Evolutionary conservation across 2,113 vertebrate species (phyloP).

Genomic region (Egretta garzetta): DNA sequence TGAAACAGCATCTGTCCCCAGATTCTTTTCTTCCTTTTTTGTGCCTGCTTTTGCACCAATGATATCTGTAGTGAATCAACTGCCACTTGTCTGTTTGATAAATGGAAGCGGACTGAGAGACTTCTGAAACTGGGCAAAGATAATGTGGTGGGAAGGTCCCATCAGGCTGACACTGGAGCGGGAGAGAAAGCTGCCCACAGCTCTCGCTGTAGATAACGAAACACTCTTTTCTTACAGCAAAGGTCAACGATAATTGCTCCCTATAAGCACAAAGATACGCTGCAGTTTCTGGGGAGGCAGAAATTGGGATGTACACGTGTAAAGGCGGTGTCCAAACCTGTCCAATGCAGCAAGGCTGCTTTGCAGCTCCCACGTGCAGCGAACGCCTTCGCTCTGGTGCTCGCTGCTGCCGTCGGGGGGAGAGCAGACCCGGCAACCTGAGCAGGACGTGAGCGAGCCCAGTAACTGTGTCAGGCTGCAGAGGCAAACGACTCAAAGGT

Average conservation of each 20-base stretch:
- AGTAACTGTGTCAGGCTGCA: neutral
- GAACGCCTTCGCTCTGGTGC: neutral
- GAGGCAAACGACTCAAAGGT: neutral
- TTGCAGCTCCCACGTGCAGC: neutral
- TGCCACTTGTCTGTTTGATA: neutral
- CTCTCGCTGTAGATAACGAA: neutral
- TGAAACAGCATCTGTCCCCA: neutral
- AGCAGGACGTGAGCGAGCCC: neutral
- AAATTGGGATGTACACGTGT: neutral
- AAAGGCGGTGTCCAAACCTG: neutral
- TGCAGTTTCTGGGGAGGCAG: neutral
- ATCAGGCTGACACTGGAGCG: rapidly evolving
- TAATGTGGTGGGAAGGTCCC: neutral
- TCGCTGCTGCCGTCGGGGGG: neutral
- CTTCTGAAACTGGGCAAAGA: neutral
- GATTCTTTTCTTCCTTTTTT: neutral
- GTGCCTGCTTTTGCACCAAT: neutral
- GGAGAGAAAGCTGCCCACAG: neutral
- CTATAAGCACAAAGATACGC: neutral
- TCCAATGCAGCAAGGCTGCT: rapidly evolving
- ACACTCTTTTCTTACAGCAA: neutral
- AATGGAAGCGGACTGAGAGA: neutral
- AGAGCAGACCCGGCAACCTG: neutral
- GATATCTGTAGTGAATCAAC: neutral
- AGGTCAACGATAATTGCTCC: neutral